Evolutionary conservation across 2,113 vertebrate genomes (phyloP), one percentile per base, ranked within the genome.

Genomic region (Nematolebias whitei): DNA sequence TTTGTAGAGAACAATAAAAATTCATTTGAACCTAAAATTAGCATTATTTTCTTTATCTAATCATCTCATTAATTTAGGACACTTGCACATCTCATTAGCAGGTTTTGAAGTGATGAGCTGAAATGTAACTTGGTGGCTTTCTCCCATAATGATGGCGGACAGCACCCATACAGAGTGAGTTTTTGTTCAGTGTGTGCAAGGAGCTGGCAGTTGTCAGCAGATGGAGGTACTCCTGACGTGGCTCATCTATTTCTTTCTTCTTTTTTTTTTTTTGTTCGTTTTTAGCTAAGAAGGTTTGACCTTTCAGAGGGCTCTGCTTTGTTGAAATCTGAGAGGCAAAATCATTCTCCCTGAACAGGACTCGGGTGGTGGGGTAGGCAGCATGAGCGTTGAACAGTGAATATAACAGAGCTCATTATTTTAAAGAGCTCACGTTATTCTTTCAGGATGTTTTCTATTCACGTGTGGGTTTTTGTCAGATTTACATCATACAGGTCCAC

Each of bases 1-100:
- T 92, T 94, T 88, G 49, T 82, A 82, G 38, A 79, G 90, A 90
- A 89, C 86, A 63, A 76, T 39, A 69, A 85, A 79, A 64, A 13
- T 61, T 74, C 16, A 24, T 64, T 59, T 57, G 19, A 86, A 74
- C 59, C 51, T 62, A 48, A 38, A 77, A 71, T 80, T 70, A 71
- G 29, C 41, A 68, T 79, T 71, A 24, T 74, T 79, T 82, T 59
- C 48, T 39, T 16, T 80, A 68, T n/a, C 56, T 89, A 76, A 74
- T 78, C n/a, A n/a, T n/a, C n/a, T n/a, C n/a, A n/a, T n/a, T n/a
- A n/a, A n/a, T n/a, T n/a, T 59, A 71, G 75, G 82, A 74, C 62
- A 56, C 69, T 82, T 78, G 72, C 57, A 29, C 63, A 63, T 69
- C 38, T 76, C 57, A 65, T 83, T 74, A 62, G 20, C 29, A 2